Base-by-base conservation (phyloP, 2,797 vertebrate species). In the Syngnathus acus region DNA sequence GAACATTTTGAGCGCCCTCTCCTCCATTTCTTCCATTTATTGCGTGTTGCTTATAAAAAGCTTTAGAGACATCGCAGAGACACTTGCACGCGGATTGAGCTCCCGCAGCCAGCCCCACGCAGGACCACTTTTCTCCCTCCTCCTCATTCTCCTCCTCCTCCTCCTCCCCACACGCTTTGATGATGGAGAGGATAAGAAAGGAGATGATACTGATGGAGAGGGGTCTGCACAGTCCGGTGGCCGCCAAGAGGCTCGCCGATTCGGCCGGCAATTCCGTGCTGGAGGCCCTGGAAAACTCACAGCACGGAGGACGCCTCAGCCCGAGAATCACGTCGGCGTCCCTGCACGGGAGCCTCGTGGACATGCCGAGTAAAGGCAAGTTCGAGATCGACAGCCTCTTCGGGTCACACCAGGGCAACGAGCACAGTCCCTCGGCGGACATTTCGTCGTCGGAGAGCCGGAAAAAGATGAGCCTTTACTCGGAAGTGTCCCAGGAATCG, bases 121-220 rank as follows among this genome's bases (percentile, higher is more conserved):
- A 37, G 90, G 93, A 92, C 92, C 89, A 91, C 47, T 62, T 45
- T 45, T 4, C 26, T 5, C 37, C 16, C 9, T 11, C 23, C 47
- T 23, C n/a, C 2, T 5, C 2, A 17, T 3, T n/a, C 5, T 40
- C 21, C n/a, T 14, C 26, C 53, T 32, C 17, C 6, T 4, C 3
- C n/a, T 4, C 1, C 19, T 42, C 62, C 45, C 32, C 5, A 90
- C 88, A 14, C 90, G 90, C 91, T 92, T 94, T 93, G 91, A 95
- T 97, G 94, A 98, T 98, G 97, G 97, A 99, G 94, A 98, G 97
- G 92, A 96, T 97, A 94, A 94, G 95, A 94, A 98, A 99, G 92
- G 97, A 99, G 92, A 99, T 98, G 95, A 95, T 99, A 91, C 92
- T 99, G 91, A 98, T 99, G 96, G 97, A 99, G 89, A 93, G 97